Conservation (phyloP, 1,140 invertebrate species). For the Microplitis demolitor region DNA sequence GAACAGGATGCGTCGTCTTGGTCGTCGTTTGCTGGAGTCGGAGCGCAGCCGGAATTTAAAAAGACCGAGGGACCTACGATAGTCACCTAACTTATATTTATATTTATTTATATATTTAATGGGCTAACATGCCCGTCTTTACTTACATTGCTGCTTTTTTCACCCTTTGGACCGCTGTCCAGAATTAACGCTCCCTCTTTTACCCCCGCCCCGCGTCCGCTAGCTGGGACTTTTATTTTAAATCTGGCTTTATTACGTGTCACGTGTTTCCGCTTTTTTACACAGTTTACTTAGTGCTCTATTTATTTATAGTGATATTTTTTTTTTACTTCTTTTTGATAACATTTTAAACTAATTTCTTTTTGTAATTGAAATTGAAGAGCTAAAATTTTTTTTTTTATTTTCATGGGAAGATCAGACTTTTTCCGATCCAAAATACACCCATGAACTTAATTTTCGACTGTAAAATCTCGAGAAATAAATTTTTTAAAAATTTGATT, state of each 20-base stretch:
- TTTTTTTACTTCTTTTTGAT: no score
- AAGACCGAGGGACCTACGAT: conserved; percentile 36
- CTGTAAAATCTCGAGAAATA: no score
- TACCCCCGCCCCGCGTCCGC: no score
- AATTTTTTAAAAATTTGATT: no score
- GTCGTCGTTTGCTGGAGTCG: conserved; percentile 25
- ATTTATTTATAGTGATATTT: not conserved
- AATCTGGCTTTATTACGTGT: conserved; percentile 2
- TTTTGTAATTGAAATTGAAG: not conserved
- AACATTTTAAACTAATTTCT: no score
- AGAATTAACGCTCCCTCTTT: conserved; percentile 47
- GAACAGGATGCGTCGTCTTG: conserved; percentile 54
- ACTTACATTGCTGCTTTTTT: conserved; percentile 42
- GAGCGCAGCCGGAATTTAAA: not conserved
- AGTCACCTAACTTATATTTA: conserved; percentile 40
- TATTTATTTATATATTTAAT: no score
- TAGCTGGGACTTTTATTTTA: no score
- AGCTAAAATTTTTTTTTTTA: not conserved
- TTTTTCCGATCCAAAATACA: no score
- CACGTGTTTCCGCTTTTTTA: conserved; percentile 8
- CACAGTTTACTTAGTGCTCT: not conserved
- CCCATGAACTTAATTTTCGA: no score
- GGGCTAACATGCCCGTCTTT: conserved; percentile 35
- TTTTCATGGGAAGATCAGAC: no score
- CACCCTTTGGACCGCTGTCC: conserved; percentile 61